Evolutionary conservation across 2,797 vertebrate genomes (phyloP).

Genomic region (Platyrinchus mystaceus): DNA sequence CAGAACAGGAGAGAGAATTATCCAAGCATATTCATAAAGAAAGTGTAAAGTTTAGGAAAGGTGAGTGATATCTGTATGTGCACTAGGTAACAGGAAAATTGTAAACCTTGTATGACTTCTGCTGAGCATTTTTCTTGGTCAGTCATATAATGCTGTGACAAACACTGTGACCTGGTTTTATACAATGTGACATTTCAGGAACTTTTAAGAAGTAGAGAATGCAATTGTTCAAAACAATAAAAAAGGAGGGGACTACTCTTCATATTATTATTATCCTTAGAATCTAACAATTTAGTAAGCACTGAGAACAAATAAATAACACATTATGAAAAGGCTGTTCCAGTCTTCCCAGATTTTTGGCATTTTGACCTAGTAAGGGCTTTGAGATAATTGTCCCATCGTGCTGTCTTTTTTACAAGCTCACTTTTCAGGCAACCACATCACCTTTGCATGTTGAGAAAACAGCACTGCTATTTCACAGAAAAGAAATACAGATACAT

Average conservation of each 20-base stretch:
- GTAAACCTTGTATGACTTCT: not conserved
- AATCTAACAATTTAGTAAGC: not conserved
- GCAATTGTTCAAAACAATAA: not conserved
- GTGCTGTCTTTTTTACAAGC: not conserved
- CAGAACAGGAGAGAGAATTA: not conserved
- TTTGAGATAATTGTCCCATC: not conserved
- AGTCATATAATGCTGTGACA: not conserved
- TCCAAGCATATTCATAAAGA: not conserved
- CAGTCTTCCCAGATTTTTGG: not conserved
- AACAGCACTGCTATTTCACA: not conserved
- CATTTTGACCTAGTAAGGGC: not conserved
- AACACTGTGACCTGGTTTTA: not conserved
- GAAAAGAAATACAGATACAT: not conserved
- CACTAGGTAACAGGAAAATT: not conserved
- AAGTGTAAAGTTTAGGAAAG: not conserved
- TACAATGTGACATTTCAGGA: not conserved
- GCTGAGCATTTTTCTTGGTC: not conserved
- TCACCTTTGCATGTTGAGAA: not conserved
- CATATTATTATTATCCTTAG: not conserved
- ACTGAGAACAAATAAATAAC: not conserved
- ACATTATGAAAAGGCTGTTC: not conserved
- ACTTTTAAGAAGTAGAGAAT: not conserved
- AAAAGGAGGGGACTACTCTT: not conserved
- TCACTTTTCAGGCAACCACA: not conserved
- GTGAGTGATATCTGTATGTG: not conserved